A percentile compares a stretch with the other conserved stretches of the same genome.
Conservation (phyloP, 2,797 vertebrate species). For the Knipowitschia caucasica region DNA sequence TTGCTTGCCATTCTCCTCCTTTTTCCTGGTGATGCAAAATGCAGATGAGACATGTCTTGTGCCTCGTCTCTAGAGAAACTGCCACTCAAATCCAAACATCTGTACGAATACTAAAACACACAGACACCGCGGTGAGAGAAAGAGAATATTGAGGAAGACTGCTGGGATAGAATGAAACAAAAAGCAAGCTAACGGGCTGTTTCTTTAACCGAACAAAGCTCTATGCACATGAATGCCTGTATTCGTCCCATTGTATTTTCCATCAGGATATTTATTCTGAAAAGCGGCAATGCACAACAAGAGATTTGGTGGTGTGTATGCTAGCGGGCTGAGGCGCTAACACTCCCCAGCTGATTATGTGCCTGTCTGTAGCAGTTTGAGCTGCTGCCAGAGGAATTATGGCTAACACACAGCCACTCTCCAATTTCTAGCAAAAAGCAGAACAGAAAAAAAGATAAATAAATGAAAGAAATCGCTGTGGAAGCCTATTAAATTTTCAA, state of each 20-base stretch:
- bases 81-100: conserved; percentile 77
- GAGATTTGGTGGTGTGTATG: conserved; percentile 72
- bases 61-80: conserved; percentile 75
- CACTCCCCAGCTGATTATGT: conserved; percentile 80
- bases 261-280: conserved; percentile 71
- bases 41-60: conserved; percentile 79
- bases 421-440: conserved; percentile 61
- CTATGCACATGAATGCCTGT: conserved; percentile 66
- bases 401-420: conserved; percentile 71
- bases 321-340: conserved; percentile 71
- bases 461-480: conserved; percentile 79
- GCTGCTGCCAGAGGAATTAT: conserved; percentile 82
- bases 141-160: conserved; percentile 34
- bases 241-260: conserved; percentile 67
- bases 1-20: conserved; percentile 52
- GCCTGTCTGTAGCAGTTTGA: conserved; percentile 81
- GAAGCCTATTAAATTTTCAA: conserved; percentile 81
- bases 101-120: conserved; percentile 77
- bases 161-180: conserved; percentile 52
- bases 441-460: conserved; percentile 54
- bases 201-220: conserved; percentile 70
- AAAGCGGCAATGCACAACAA: conserved; percentile 72
- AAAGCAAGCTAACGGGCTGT: conserved; percentile 61
- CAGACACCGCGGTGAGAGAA: conserved; percentile 22
- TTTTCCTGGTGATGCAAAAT: conserved; percentile 78